Evolutionary conservation across 2,797 vertebrate species (phyloP).

Genomic region (Eidolon dupreanum): DNA sequence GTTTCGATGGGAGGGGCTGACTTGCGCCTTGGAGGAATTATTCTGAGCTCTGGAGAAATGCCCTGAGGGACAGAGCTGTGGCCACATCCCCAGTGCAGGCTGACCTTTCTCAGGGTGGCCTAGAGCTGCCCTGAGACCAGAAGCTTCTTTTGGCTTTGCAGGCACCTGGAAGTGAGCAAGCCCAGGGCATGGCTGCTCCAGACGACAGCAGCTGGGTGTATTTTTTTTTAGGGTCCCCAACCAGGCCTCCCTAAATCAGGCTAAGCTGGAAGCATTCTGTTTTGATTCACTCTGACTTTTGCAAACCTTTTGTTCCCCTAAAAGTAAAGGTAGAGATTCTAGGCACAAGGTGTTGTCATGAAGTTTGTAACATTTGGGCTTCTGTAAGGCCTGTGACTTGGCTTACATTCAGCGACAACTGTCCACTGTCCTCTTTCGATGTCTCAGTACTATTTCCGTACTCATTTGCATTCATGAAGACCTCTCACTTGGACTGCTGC

Average conservation of each 20-base stretch:
- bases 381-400: neutral
- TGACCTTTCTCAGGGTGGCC: conserved; percentile 63
- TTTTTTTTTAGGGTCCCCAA: conserved; percentile 2
- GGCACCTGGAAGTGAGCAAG: neutral
- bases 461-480: neutral
- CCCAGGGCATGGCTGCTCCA: rapidly evolving
- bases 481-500: neutral
- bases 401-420: neutral
- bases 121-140: neutral
- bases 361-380: rapidly evolving
- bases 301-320: neutral
- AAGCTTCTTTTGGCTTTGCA: neutral
- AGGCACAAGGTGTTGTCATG: neutral
- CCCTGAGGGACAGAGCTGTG: conserved; percentile 34
- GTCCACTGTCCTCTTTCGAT: no score
- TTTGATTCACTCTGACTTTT: neutral
- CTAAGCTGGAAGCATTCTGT: neutral
- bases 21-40: conserved; percentile 2
- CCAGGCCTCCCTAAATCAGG: neutral
- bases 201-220: neutral
- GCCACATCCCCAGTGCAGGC: neutral
- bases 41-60: conserved; percentile 33
- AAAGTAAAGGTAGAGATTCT: neutral
- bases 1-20: neutral
- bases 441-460: neutral